These are phyloP conservation scores for Polydesmus complanatus DNA, from an alignment of 2,888 invertebrate species.

Conservation along the genomic window DNA sequence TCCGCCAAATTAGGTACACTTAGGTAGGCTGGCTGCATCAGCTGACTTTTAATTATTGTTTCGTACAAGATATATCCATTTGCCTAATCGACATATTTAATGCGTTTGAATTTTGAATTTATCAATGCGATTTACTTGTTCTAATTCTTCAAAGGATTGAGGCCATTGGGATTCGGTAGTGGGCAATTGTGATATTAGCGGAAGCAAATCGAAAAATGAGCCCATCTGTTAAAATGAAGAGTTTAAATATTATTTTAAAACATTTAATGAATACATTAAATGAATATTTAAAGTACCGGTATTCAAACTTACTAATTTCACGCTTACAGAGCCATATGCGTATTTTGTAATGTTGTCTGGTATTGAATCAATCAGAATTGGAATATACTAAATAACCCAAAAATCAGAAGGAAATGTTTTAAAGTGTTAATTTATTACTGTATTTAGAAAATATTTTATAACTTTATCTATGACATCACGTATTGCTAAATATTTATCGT, in stretches of 20 bases:
- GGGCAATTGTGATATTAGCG: not conserved
- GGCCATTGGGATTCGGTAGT: not conserved
- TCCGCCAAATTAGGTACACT: not conserved
- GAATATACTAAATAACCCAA: conserved; percentile 39
- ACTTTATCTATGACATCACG: conserved; percentile 6
- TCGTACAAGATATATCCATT: conserved; percentile 9
- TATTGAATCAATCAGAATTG: conserved; percentile 38
- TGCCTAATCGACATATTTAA: too few species aligned
- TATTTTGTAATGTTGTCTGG: conserved; percentile 43
- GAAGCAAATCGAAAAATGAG: not conserved
- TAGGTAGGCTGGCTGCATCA: conserved; percentile 1
- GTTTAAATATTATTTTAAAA: too few species aligned
- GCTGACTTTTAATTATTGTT: not conserved
- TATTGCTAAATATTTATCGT: conserved; percentile 16
- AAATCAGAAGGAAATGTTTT: conserved; percentile 30
- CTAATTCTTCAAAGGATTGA: conserved; percentile 6
- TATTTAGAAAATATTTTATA: too few species aligned
- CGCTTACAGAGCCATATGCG: conserved; percentile 41
- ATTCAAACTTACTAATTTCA: conserved; percentile 1
- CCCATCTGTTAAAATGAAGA: not conserved
- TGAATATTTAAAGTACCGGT: not conserved
- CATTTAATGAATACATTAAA: too few species aligned
- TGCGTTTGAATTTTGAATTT: too few species aligned
- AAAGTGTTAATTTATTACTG: not conserved
- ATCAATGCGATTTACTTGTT: too few species aligned